Evolutionary conservation across 2,797 vertebrate genomes (phyloP).

Genomic region (Sebastes flavidus): DNA sequence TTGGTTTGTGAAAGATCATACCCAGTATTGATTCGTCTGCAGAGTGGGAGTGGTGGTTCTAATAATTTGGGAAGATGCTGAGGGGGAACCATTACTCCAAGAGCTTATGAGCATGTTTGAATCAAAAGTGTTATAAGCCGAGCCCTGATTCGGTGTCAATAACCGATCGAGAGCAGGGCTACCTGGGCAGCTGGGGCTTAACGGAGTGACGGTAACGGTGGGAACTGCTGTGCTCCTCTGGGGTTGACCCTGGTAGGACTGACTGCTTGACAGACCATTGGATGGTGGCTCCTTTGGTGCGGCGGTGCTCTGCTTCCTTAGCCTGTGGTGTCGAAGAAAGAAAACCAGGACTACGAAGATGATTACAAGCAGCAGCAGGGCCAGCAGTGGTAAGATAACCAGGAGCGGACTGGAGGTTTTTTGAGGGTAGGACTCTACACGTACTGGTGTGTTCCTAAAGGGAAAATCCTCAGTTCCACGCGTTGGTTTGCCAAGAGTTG

Average conservation of each 20-base stretch:
- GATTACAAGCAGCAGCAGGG: constrained; percentile 82
- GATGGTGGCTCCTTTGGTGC: constrained; percentile 46
- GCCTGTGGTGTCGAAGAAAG: constrained; percentile 81
- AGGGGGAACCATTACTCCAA: constrained; percentile 81
- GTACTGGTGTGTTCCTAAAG: constrained; percentile 68
- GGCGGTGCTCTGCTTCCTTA: constrained; percentile 74
- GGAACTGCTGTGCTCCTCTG: constrained; percentile 83
- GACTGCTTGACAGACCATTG: constrained; percentile 34
- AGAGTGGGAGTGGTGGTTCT: constrained; percentile 83
- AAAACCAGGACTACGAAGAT: constrained; percentile 78
- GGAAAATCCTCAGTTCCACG: constrained; percentile 61
- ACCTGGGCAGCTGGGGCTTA: constrained; percentile 70
- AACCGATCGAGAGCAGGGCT: constrained; percentile 65
- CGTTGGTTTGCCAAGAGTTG: constrained; percentile 69
- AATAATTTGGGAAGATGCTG: constrained; percentile 81
- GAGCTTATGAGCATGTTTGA: constrained; percentile 74
- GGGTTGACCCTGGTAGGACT: constrained; percentile 55
- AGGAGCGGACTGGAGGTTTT: constrained; percentile 78
- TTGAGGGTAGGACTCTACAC: constrained; percentile 74
- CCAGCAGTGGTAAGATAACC: constrained; percentile 82
- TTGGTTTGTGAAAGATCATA: constrained; percentile 72
- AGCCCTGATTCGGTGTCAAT: constrained; percentile 46
- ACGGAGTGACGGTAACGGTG: constrained; percentile 87
- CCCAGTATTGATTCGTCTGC: constrained; percentile 90
- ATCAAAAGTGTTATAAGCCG: constrained; percentile 39